Percentiles rank a stretch among this genome's conserved stretches.
Conservation (phyloP, 2,797 vertebrate species). For the Crax fasciolata region DNA sequence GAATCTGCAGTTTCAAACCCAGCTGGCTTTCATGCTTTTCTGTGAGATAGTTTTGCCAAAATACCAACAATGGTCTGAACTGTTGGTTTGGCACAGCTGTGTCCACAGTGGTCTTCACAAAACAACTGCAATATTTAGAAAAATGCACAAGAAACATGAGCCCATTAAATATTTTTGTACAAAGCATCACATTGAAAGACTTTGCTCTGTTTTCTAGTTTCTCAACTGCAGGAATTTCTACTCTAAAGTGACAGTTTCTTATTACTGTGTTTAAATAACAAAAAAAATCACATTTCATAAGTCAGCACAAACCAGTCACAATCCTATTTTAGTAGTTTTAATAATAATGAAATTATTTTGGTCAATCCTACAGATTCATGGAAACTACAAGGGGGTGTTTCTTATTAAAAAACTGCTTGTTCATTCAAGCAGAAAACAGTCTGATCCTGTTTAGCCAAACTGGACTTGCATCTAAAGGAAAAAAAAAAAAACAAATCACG, state of each 20-base stretch:
- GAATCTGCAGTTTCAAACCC: slow-evolving; percentile 24
- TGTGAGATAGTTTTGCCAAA: slow-evolving; percentile 47
- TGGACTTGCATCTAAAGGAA: background rate
- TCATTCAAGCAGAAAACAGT: slow-evolving; percentile 21
- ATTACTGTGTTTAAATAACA: background rate
- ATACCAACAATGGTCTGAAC: slow-evolving; percentile 34
- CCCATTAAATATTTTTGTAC: slow-evolving; percentile 30
- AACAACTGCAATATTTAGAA: slow-evolving; percentile 63
- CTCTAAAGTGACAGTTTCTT: slow-evolving; percentile 15
- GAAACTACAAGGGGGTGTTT: background rate
- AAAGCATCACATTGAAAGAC: slow-evolving; percentile 24
- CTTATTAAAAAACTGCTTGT: background rate
- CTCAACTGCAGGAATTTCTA: slow-evolving; percentile 45
- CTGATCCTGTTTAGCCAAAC: background rate
- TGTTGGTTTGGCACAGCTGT: slow-evolving; percentile 62
- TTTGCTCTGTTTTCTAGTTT: background rate
- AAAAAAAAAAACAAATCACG: background rate
- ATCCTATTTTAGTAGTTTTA: background rate
- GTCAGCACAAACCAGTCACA: background rate
- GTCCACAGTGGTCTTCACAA: slow-evolving; percentile 35
- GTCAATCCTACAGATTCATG: background rate
- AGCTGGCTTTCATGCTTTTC: slow-evolving; percentile 48
- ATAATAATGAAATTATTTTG: slow-evolving; percentile 7
- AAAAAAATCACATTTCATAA: background rate
- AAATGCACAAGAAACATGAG: slow-evolving; percentile 23